Percentiles rank a stretch among this genome's conserved stretches.
Conservation (phyloP, 1,140 invertebrate genomes). For the Formica exsecta region DNA sequence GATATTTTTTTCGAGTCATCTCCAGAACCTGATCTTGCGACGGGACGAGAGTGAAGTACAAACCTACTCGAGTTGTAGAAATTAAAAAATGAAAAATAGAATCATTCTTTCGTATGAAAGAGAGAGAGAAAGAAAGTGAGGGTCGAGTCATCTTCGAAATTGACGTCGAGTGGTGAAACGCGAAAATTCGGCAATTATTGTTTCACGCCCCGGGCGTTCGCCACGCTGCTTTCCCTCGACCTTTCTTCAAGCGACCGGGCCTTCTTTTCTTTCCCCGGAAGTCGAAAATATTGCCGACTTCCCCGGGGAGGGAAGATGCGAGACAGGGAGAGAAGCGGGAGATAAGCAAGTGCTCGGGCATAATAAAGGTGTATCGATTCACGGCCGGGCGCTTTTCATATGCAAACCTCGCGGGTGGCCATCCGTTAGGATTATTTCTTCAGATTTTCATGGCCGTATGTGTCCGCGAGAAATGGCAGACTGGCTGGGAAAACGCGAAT, state of each 20-base stretch:
- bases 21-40: constrained; percentile 14
- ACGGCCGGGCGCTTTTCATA: constrained; percentile 83
- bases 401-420: constrained; percentile 84
- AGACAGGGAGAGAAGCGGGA: constrained; percentile 60
- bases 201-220: constrained; percentile 78
- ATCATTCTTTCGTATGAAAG: neutral
- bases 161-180: constrained; percentile 72
- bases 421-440: constrained; percentile 86
- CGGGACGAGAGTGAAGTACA: neutral
- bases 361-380: constrained; percentile 87
- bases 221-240: constrained; percentile 61
- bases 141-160: constrained; percentile 73
- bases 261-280: constrained; percentile 78
- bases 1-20: constrained; percentile 60
- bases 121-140: constrained; percentile 44
- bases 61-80: constrained; percentile 60
- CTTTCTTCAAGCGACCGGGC: constrained; percentile 11
- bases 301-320: constrained; percentile 69
- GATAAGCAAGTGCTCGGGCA: constrained; percentile 85
- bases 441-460: constrained; percentile 72
- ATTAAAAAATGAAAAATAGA: constrained; percentile 66
- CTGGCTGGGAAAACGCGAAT: constrained; percentile 14
- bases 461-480: constrained; percentile 41
- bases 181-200: constrained; percentile 83
- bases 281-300: constrained; percentile 85